Conservation (phyloP, 1,140 invertebrate genomes). For the Tenebrio molitor region DNA sequence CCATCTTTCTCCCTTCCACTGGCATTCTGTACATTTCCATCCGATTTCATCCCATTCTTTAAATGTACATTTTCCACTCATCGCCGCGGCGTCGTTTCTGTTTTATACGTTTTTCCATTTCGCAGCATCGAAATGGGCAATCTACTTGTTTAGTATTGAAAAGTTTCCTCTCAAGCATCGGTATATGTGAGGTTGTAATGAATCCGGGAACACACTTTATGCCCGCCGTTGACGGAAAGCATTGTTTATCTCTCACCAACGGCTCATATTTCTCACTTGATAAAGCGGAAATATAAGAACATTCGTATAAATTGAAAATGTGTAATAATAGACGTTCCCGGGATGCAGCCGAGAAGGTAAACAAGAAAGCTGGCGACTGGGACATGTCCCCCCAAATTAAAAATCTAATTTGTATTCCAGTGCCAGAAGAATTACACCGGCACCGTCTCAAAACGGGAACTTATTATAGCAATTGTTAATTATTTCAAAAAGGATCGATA, state of each 20-base stretch:
- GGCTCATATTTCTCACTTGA: slow-evolving; percentile 25
- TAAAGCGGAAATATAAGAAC: slow-evolving; percentile 22
- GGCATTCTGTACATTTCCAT: slow-evolving; percentile 44
- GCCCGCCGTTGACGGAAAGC: background rate
- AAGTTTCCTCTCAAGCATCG: slow-evolving; percentile 35
- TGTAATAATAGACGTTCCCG: background rate
- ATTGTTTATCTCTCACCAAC: slow-evolving; percentile 30
- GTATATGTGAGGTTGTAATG: slow-evolving; percentile 24
- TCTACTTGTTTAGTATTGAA: slow-evolving; percentile 47
- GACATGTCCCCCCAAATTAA: slow-evolving; percentile 13
- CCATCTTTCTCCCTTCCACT: slow-evolving; percentile 41
- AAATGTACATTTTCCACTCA: slow-evolving; percentile 42
- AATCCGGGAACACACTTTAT: slow-evolving; percentile 24
- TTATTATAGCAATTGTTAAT: slow-evolving; percentile 7
- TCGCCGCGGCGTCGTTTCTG: slow-evolving; percentile 44
- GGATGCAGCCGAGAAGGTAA: background rate
- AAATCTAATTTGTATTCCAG: slow-evolving; percentile 14
- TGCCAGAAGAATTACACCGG: slow-evolving; percentile 13
- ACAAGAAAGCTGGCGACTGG: background rate
- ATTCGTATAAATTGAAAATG: slow-evolving; percentile 9
- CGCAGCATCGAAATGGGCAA: slow-evolving; percentile 42
- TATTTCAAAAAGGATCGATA: slow-evolving; percentile 14
- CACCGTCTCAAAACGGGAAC: background rate
- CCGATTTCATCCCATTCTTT: slow-evolving; percentile 48
- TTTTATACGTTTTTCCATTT: slow-evolving; percentile 48